Evolutionary conservation across 2,888 invertebrate genomes (phyloP).

Genomic region (Odontomyia ornata): DNA sequence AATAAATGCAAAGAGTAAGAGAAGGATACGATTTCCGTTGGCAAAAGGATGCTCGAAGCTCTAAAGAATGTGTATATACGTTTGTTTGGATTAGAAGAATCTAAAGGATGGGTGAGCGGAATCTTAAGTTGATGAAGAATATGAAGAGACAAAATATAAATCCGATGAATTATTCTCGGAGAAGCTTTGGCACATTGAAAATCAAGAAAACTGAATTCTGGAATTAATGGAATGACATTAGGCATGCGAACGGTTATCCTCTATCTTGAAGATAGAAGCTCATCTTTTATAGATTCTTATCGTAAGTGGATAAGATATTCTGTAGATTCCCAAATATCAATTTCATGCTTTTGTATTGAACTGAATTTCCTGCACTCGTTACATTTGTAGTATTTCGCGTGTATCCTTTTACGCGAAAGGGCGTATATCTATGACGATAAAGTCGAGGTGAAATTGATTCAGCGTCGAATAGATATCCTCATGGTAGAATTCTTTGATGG

Average conservation of each 20-base stretch:
- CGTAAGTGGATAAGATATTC: conserved; percentile 8
- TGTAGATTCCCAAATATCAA: background rate
- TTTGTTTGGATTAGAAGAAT: too few species aligned
- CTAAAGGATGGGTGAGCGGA: background rate
- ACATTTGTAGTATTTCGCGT: background rate
- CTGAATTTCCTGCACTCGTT: background rate
- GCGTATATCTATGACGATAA: conserved; percentile 5
- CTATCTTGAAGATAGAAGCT: background rate
- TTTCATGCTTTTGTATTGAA: background rate
- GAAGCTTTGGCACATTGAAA: conserved; percentile 12
- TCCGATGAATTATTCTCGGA: conserved; percentile 24
- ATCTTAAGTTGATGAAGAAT: background rate
- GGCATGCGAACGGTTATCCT: conserved; percentile 17
- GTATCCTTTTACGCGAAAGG: background rate
- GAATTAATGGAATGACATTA: conserved; percentile 37
- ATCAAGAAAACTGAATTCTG: conserved; percentile 36
- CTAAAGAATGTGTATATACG: background rate
- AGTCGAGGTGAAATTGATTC: conserved; percentile 15
- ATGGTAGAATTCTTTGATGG: background rate
- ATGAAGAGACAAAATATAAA: conserved; percentile 1
- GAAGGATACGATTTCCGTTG: background rate
- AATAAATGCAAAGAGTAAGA: conserved; percentile 22
- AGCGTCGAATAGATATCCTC: conserved; percentile 27
- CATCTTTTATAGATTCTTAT: conserved; percentile 29
- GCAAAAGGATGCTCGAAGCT: background rate